Base-by-base conservation (phyloP, 2,888 invertebrate genomes). In the Spatulosminthurus flaviceps region DNA sequence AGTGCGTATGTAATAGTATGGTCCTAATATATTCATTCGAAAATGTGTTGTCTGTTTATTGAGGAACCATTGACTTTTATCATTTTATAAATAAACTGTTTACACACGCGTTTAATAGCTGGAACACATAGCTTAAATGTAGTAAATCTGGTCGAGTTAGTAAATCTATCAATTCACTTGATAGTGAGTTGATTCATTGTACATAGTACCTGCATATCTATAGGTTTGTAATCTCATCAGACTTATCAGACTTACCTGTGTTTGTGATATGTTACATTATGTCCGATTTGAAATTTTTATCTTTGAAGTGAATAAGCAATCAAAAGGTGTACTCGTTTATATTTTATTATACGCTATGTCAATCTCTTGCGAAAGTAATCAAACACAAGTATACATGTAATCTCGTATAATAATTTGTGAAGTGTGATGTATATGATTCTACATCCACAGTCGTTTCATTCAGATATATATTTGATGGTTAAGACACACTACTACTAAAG, bases 61-160 rank as follows among this genome's bases (percentile, higher is more conserved):
- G 69, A 29, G 69, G 69, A 34, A 69, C 69, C 28, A 34, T 28
- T 28, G 69, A 69, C 29, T 28, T 28, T 41, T 71, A 41, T 41
- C 70, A 71, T 41, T 71, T 71, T 71, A 41, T 71, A 34, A 71
- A 51, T 51, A 51, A 51, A 51, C 51, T 51, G 16, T 51, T 51
- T 51, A 16, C 21, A 41, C 29, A 71, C 21, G 29, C 22, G 29
- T n/a, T n/a, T n/a, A n/a, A n/a, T n/a, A n/a, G n/a, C n/a, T 71
- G 41, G n/a, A n/a, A 5, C 16, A 67, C 22, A 16, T 16, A 11
- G 29, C 13, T n/a, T 67, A 28, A 28, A n/a, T 28, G 4, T 22
- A n/a, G 22, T n/a, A 64, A 2, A 60, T 13, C 16, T 60, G 60
- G 19, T n/a, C n/a, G n/a, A n/a, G n/a, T 34, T 34, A 7, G 34